Evolutionary conservation across 2,888 invertebrate species (phyloP), one percentile per base, ranked within the genome.

Genomic region (Flexamia atlantica): DNA sequence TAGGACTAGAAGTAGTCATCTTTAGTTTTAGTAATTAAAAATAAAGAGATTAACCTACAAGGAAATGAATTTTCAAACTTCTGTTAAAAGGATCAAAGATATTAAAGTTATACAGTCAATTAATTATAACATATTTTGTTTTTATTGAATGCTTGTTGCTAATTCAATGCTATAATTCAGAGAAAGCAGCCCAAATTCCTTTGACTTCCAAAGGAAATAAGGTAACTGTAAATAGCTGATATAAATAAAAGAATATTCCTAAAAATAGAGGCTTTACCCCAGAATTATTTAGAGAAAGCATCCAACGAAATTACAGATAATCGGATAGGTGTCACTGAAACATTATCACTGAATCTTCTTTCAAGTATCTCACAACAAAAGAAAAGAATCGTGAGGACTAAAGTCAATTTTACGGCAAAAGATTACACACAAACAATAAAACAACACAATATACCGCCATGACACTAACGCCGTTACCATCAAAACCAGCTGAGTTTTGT

Each of bases 361-460:
- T 53, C 53, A 53, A 46, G 2, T 12, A 46, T n/a, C 12, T 46
- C 4, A 20, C 23, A 53, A 2, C 9, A 53, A 53, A 53, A 46
- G 2, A 23, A 53, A 53, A 53, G 3, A 14, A 20, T 53, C 3
- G 7, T 4, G 14, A 53, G 23, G 4, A 2, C 4, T 3, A n/a
- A 68, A 28, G 2, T 17, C 14, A 3, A 7, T 60, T 60, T 23
- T n/a, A 60, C 7, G 12, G 23, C 28, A 30, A 68, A 68, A 23
- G 9, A 20, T 53, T 7, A 23, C 23, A 23, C 53, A 53, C 53
- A 7, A 23, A 53, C 68, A 68, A 32, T 42, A 28, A 76, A 42
- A 76, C 76, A 50, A 76, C 76, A 76, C 42, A 28, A 76, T 17
- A 42, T 28, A 76, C 76, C 76, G 76, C 76, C 76, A 76, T 76